Evolutionary conservation across 2,888 invertebrate species (phyloP).

Genomic region (Merodon equestris): DNA sequence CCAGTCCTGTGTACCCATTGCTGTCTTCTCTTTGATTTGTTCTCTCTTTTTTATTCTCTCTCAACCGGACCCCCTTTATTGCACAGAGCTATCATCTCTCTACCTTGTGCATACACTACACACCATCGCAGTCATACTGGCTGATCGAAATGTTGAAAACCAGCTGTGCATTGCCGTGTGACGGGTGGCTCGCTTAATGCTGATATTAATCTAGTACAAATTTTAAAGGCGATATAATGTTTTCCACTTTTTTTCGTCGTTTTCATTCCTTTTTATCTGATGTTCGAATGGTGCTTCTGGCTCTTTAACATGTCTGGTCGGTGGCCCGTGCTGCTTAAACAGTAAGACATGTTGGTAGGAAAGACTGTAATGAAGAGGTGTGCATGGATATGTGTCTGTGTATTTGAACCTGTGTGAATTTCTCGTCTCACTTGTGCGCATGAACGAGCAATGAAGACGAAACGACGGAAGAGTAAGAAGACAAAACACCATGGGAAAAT

Average conservation of each 20-base stretch:
- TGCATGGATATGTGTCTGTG: no score
- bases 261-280: slow-evolving; percentile 18
- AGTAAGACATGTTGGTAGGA: background rate
- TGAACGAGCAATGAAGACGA: slow-evolving; percentile 41
- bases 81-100: slow-evolving; percentile 32
- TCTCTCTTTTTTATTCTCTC: slow-evolving; percentile 25
- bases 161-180: slow-evolving; percentile 40
- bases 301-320: slow-evolving; percentile 16
- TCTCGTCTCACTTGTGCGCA: slow-evolving; percentile 55
- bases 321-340: background rate
- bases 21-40: slow-evolving; percentile 15
- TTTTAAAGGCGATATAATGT: slow-evolving; percentile 66
- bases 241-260: slow-evolving; percentile 44
- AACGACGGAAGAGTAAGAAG: slow-evolving; percentile 52
- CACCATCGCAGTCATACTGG: slow-evolving; percentile 35
- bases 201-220: slow-evolving; percentile 67
- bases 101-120: slow-evolving; percentile 23
- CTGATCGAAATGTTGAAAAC: slow-evolving; percentile 5
- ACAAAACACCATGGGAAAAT: slow-evolving; percentile 56
- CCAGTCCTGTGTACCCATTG: slow-evolving; percentile 36
- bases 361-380: no score
- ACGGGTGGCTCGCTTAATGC: slow-evolving; percentile 15
- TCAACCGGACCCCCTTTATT: background rate
- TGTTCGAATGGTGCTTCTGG: slow-evolving; percentile 8
- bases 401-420: slow-evolving; percentile 29